Evolutionary conservation across 2,113 vertebrate species (phyloP).

Genomic region (Brachyistius frenatus): DNA sequence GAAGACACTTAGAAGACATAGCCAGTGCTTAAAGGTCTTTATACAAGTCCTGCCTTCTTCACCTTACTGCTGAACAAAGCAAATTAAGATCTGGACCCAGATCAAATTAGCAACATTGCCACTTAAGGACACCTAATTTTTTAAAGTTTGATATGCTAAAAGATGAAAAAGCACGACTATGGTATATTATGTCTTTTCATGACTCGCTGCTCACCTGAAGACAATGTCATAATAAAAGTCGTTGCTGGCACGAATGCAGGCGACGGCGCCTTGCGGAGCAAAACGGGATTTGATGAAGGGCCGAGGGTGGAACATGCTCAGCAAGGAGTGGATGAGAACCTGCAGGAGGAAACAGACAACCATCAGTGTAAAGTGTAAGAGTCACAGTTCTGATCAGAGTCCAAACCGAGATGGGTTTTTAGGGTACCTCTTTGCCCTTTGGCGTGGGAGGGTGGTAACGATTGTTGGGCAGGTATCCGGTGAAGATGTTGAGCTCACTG

Average conservation of each 20-base stretch:
- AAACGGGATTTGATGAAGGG: constrained; percentile 96
- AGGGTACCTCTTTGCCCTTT: constrained; percentile 92
- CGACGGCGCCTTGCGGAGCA: constrained; percentile 92
- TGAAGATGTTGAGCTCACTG: constrained; percentile 95
- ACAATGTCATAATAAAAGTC: constrained; percentile 93
- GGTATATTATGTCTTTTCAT: not conserved
- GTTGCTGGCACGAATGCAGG: constrained; percentile 91
- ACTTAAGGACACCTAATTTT: not conserved
- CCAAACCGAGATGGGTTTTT: not conserved
- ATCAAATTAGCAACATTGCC: constrained; percentile 6
- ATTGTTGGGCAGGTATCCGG: constrained; percentile 95
- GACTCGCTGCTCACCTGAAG: constrained; percentile 87
- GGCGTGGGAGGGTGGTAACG: constrained; percentile 93
- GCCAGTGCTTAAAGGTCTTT: too few species aligned
- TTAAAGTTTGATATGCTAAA: not conserved
- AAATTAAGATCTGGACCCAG: not conserved
- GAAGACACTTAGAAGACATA: too few species aligned
- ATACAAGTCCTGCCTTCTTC: too few species aligned
- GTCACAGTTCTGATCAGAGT: not conserved
- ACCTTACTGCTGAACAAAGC: too few species aligned
- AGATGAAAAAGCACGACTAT: not conserved
- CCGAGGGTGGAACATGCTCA: constrained; percentile 96
- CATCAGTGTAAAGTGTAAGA: not conserved
- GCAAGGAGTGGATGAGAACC: constrained; percentile 92
- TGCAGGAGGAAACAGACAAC: constrained; percentile 55